Evolutionary conservation across 2,797 vertebrate genomes (phyloP).

Genomic region (Brachyrhaphis roseni): DNA sequence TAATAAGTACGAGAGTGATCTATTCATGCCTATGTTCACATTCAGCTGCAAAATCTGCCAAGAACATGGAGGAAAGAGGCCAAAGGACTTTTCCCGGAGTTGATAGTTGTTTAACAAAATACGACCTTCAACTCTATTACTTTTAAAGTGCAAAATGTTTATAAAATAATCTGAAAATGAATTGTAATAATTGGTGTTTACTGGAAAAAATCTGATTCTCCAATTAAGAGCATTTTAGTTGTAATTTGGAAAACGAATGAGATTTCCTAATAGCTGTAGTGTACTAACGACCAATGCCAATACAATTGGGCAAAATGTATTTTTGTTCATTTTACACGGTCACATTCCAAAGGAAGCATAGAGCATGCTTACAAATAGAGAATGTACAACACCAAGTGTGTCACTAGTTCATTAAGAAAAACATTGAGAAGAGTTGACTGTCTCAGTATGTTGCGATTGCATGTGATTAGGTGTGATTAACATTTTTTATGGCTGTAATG

Average conservation of each 20-base stretch:
- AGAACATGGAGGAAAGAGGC: not conserved
- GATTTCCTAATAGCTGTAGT: not conserved
- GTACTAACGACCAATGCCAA: not conserved
- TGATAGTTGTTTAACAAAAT: not conserved
- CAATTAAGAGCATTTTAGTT: not conserved
- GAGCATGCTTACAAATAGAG: not conserved
- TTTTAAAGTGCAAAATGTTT: not conserved
- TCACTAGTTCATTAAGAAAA: not conserved
- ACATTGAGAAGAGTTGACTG: not conserved
- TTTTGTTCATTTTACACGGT: not conserved
- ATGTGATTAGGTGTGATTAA: not conserved
- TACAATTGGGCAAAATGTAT: not conserved
- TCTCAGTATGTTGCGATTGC: not conserved
- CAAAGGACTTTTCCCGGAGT: not conserved
- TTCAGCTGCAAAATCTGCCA: not conserved
- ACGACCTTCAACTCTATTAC: not conserved
- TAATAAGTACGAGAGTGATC: not conserved
- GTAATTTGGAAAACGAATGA: not conserved
- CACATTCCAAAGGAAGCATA: not conserved
- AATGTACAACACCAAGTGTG: not conserved
- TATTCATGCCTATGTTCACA: not conserved
- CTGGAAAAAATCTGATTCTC: not conserved
- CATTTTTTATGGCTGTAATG: not conserved
- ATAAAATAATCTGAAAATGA: not conserved
- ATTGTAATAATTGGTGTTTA: not conserved